phyloP scores from a whole-genome alignment of 1,140 invertebrate species.

The Metaphire vulgaris region DNA sequence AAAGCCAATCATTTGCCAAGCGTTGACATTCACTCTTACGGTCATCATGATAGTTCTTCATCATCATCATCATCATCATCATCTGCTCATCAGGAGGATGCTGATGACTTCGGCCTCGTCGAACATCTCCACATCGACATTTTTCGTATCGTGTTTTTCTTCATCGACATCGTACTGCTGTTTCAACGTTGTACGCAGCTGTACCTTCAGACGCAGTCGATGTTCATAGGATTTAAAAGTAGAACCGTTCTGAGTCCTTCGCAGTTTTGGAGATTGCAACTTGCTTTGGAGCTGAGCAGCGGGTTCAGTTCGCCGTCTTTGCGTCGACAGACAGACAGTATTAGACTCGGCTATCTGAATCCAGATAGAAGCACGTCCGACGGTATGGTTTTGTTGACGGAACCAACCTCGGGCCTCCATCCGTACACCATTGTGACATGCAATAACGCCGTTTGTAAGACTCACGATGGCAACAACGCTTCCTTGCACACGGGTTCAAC shows the following conservation, averaged over 20 bases:
- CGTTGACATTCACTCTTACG: neutral
- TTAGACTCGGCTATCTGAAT: too few species aligned
- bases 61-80: too few species aligned
- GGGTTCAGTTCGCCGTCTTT: too few species aligned
- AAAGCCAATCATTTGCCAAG: neutral
- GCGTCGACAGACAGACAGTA: too few species aligned
- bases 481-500: too few species aligned
- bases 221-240: neutral
- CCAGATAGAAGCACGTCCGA: neutral
- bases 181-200: neutral
- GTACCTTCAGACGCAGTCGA: neutral
- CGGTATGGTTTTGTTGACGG: neutral
- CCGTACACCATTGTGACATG: neutral
- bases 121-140: neutral
- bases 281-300: neutral
- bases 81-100: too few species aligned
- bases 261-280: neutral
- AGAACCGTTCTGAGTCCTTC: neutral
- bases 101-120: neutral
- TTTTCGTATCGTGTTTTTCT: neutral
- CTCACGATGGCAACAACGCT: too few species aligned
- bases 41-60: neutral
- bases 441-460: too few species aligned
- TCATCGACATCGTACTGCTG: neutral
- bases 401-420: neutral